Conservation (phyloP, 1,140 invertebrate genomes). For the Heterodera schachtii region DNA sequence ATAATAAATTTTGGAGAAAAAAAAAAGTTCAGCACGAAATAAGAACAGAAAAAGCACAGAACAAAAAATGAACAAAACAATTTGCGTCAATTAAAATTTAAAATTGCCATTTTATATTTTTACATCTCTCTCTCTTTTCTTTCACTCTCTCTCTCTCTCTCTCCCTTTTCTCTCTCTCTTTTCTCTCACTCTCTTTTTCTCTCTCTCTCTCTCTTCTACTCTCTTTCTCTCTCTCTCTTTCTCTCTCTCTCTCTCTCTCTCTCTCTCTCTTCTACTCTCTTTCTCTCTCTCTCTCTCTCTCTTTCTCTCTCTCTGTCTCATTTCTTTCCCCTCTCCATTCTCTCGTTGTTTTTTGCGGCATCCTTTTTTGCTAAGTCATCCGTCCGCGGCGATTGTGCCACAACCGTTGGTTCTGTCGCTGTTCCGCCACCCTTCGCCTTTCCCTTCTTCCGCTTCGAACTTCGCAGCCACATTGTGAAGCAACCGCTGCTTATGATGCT, state of each 20-base stretch:
- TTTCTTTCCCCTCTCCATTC: not conserved
- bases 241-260: not conserved
- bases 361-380: not conserved
- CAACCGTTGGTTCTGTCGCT: constrained; percentile 13
- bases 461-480: constrained; percentile 20
- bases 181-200: not conserved
- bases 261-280: not conserved
- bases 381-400: not conserved
- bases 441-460: constrained; percentile 19
- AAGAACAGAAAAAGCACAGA: too few relatives aligned
- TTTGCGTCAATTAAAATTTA: too few relatives aligned
- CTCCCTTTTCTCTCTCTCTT: not conserved
- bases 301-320: too few relatives aligned
- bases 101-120: not conserved
- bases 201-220: too few relatives aligned
- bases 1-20: too few relatives aligned
- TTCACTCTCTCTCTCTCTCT: constrained; percentile 5
- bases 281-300: too few relatives aligned
- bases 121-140: not conserved
- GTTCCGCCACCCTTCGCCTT: not conserved
- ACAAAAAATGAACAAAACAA: too few relatives aligned
- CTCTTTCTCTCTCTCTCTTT: too few relatives aligned
- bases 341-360: not conserved
- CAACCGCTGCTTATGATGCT: constrained; percentile 21
- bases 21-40: too few relatives aligned